Evolutionary conservation across 2,113 vertebrate species (phyloP), one percentile per base, ranked within the genome.

Genomic region (Syngnathoides biaculeatus): DNA sequence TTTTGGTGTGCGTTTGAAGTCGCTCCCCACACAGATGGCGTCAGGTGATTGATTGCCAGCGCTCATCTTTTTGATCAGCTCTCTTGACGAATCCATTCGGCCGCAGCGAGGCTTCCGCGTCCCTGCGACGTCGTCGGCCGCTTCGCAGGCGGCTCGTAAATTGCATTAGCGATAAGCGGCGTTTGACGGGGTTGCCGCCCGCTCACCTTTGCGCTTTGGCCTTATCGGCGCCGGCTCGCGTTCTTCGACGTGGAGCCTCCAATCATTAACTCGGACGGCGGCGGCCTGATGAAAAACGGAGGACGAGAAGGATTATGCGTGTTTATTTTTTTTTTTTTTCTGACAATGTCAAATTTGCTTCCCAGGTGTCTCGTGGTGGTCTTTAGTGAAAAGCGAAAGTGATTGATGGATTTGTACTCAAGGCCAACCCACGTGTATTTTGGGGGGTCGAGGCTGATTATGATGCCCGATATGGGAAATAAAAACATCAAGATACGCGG

Each of bases 81-180:
- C n/a, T 62, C n/a, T 43, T 45, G 22, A 45, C 26, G 17, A 47
- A 45, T 47, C 35, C n/a, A 39, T 40, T 50, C 8, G 2, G 20
- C 22, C n/a, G 52, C 22, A 11, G 22, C 35, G 40, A 40, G 19
- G 10, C 19, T 22, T 15, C 9, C n/a, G 19, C 35, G 2, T 19
- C 58, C 6, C 26, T 5, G 4, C 10, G n/a, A n/a, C 59, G 62
- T 61, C 9, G 15, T 67, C 43, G 42, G 42, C 64, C 9, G 68
- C 78, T 81, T 82, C 68, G 79, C 81, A 79, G 75, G 57, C 42
- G 40, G 22, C 58, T 47, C n/a, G 40, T 82, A 75, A 79, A 82
- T 72, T 38, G 47, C 2, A 30, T 52, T 11, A 27, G 56, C 59
- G 75, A 84, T 68, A 79, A 81, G 68, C 69, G 20, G 3, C 42